These are phyloP conservation scores for Toxonevra muliebris DNA, from an alignment of 2,888 invertebrate species.

Conservation along the genomic window DNA sequence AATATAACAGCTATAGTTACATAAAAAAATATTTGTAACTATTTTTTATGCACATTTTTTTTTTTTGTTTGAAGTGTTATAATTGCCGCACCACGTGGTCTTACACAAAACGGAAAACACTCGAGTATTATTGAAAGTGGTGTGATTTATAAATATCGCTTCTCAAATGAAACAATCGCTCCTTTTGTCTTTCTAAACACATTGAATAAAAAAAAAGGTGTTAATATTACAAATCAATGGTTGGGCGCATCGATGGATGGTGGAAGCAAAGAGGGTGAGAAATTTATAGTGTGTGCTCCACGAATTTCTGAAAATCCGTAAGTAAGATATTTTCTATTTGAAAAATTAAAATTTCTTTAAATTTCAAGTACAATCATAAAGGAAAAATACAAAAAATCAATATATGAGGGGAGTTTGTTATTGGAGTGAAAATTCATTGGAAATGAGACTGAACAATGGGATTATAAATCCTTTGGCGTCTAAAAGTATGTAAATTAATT, in stretches of 20 bases:
- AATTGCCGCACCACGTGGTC: constrained; percentile 65
- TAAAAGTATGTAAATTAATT: constrained; percentile 23
- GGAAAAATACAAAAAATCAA: background rate
- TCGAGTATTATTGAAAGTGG: background rate
- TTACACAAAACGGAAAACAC: constrained; percentile 45
- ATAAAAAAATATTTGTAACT: background rate
- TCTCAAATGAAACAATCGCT: background rate
- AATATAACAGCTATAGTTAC: too few relatives aligned
- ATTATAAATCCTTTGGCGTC: constrained; percentile 12
- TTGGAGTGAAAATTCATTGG: constrained; percentile 43
- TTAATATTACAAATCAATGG: constrained; percentile 48
- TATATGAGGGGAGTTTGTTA: constrained; percentile 55
- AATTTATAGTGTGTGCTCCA: constrained; percentile 52
- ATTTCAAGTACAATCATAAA: background rate
- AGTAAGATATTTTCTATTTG: constrained; percentile 32
- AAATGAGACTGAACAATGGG: constrained; percentile 37
- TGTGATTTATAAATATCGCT: constrained; percentile 9
- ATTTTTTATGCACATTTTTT: background rate
- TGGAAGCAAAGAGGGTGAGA: constrained; percentile 48
- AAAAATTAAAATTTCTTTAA: constrained; percentile 18
- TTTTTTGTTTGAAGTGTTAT: constrained; percentile 55
- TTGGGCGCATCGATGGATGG: constrained; percentile 63
- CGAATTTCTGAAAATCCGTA: background rate
- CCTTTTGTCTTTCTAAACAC: background rate
- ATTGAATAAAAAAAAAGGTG: background rate